These are phyloP conservation scores for Andrena hattorfiana DNA, from an alignment of 2,888 invertebrate genomes.

Conservation along the genomic window DNA sequence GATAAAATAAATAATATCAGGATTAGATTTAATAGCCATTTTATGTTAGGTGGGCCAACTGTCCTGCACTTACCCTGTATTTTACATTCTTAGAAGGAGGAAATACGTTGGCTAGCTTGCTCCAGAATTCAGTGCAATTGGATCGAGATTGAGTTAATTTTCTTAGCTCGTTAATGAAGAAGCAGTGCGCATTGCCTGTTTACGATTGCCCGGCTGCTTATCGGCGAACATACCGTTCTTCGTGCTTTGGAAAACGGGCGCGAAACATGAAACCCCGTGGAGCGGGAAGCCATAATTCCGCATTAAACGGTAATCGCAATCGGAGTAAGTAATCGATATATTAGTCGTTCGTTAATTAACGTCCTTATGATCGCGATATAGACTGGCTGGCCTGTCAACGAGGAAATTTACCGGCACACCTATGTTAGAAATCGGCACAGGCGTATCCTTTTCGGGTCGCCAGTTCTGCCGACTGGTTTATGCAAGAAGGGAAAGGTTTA, in stretches of 20 bases:
- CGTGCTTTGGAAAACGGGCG: slow-evolving; percentile 60
- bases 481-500: slow-evolving; percentile 53
- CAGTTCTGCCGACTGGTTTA: slow-evolving; percentile 60
- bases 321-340: slow-evolving; percentile 79
- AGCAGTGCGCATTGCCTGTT: slow-evolving; percentile 51
- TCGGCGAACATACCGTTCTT: slow-evolving; percentile 63
- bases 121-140: background rate
- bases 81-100: no score
- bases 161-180: slow-evolving; percentile 7
- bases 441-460: slow-evolving; percentile 72
- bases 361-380: slow-evolving; percentile 75
- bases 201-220: slow-evolving; percentile 62
- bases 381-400: slow-evolving; percentile 72
- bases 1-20: no score
- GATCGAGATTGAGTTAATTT: slow-evolving; percentile 34
- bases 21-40: no score
- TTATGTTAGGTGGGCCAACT: no score
- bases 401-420: slow-evolving; percentile 71
- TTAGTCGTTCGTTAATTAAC: slow-evolving; percentile 79
- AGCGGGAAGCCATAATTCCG: slow-evolving; percentile 75
- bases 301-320: slow-evolving; percentile 76
- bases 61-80: no score
- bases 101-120: no score
- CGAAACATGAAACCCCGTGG: slow-evolving; percentile 65
- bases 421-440: slow-evolving; percentile 63